phyloP scores from a whole-genome alignment of 2,113 vertebrate species.

The Ophthalmolycus amberensis region DNA sequence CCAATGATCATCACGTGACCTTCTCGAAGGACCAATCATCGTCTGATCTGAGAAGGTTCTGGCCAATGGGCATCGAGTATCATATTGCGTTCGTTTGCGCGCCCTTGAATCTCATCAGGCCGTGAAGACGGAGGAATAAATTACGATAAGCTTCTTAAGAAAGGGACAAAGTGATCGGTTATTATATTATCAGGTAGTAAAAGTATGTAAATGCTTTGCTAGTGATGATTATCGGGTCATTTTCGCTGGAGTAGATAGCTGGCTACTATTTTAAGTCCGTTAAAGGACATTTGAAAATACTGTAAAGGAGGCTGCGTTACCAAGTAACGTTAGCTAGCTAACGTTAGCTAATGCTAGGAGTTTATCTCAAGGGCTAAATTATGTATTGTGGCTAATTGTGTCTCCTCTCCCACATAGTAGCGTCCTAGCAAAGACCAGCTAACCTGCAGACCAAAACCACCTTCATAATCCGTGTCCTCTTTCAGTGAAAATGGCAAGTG shows the following conservation, averaged over 20 bases:
- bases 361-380: not conserved
- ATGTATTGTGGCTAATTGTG: not conserved
- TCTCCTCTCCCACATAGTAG: not conserved
- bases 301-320: not conserved
- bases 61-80: slow-evolving; percentile 35
- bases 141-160: not conserved
- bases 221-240: not conserved
- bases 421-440: not conserved
- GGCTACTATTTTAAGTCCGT: not conserved
- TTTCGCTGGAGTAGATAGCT: not conserved
- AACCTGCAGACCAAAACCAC: not conserved
- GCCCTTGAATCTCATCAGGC: accelerated
- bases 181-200: not conserved
- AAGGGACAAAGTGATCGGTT: not conserved
- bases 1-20: slow-evolving; percentile 9
- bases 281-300: not conserved
- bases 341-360: not conserved
- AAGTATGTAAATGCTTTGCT: not conserved
- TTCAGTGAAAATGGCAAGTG: slow-evolving; percentile 30
- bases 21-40: slow-evolving; percentile 51
- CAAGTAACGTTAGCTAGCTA: not conserved
- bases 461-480: not conserved
- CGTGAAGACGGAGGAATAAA: not conserved
- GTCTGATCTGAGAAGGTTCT: accelerated
- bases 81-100: not conserved